These are phyloP conservation scores for Drepana arcuata DNA, from an alignment of 1,140 invertebrate genomes.

Conservation along the genomic window DNA sequence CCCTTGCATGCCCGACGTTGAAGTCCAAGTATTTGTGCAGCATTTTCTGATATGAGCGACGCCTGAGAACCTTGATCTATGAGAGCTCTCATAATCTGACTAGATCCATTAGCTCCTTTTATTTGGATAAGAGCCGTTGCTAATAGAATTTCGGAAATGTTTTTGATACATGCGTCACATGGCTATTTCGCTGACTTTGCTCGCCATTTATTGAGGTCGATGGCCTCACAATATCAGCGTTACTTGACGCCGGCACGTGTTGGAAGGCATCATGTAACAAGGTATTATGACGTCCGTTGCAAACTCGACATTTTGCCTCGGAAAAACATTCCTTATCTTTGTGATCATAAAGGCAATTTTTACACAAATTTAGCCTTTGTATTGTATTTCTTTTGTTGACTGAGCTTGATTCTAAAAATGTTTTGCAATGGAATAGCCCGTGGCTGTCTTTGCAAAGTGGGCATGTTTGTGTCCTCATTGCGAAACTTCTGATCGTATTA, in stretches of 20 bases:
- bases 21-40: slow-evolving; percentile 12
- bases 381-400: slow-evolving; percentile 1
- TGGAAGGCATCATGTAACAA: too few relatives aligned
- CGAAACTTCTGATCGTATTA: neutral
- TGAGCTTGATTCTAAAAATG: slow-evolving; percentile 1
- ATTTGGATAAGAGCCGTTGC: neutral
- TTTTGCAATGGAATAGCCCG: slow-evolving; percentile 10
- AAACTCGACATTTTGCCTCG: slow-evolving; percentile 1
- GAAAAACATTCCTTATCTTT: slow-evolving; percentile 5
- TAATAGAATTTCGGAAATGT: neutral
- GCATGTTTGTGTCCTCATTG: slow-evolving; percentile 1
- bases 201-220: too few relatives aligned
- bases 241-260: too few relatives aligned
- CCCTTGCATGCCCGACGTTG: slow-evolving; percentile 5
- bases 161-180: too few relatives aligned
- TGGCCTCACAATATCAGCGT: too few relatives aligned
- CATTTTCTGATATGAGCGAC: slow-evolving; percentile 15
- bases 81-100: slow-evolving; percentile 9
- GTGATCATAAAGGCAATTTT: slow-evolving; percentile 14
- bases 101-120: neutral
- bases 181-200: too few relatives aligned
- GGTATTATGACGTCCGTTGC: slow-evolving; percentile 5
- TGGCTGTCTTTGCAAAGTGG: slow-evolving; percentile 8
- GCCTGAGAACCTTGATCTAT: slow-evolving; percentile 23
- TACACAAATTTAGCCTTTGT: slow-evolving; percentile 8